Evolutionary conservation across 2,113 vertebrate genomes (phyloP).

Genomic region (Cyanoramphus novaezelandiae): DNA sequence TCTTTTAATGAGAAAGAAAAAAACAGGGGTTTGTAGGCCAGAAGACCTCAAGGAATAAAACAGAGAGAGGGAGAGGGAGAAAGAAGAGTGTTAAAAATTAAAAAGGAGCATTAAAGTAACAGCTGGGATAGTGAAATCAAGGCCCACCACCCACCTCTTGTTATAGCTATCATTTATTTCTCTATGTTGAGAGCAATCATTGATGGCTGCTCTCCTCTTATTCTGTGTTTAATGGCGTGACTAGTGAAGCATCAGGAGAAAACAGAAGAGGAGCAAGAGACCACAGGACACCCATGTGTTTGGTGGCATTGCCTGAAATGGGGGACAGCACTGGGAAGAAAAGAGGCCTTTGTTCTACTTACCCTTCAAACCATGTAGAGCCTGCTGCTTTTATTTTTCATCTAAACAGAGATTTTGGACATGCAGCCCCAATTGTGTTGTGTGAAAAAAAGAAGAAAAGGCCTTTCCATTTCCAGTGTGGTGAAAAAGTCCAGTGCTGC

Average conservation of each 20-base stretch:
- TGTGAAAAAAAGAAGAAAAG: background rate
- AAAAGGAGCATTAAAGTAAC: background rate
- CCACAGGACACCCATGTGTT: background rate
- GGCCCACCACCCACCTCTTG: background rate
- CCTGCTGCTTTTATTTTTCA: background rate
- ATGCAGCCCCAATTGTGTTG: background rate
- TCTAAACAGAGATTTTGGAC: background rate
- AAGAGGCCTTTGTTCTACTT: background rate
- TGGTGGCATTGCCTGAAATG: background rate
- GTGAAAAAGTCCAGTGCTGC: background rate
- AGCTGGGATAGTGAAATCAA: no score
- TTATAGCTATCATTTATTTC: background rate
- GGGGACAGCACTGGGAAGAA: background rate
- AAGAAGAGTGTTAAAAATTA: background rate
- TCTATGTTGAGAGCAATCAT: background rate
- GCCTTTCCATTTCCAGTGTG: rapidly evolving
- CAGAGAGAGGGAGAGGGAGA: background rate
- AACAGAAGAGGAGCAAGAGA: background rate
- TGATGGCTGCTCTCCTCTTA: background rate
- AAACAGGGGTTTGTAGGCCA: background rate
- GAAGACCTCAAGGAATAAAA: background rate
- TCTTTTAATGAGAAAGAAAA: background rate
- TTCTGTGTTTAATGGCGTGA: background rate
- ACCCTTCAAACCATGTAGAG: background rate
- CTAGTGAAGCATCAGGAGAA: background rate